Evolutionary conservation across 2,888 invertebrate species (phyloP).

Genomic region (Dexiosoma caninum): DNA sequence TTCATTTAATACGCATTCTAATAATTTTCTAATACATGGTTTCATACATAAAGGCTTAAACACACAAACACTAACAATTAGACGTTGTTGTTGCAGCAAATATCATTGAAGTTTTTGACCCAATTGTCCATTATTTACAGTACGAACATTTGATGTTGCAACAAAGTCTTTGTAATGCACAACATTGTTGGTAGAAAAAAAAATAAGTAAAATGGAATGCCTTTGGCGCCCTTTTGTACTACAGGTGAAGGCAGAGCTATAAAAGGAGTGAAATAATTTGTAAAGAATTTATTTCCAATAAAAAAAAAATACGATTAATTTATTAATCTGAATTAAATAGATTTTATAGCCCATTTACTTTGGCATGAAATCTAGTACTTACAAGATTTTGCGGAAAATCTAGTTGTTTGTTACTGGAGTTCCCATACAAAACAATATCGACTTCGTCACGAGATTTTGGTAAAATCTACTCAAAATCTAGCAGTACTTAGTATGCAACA

Average conservation of each 20-base stretch:
- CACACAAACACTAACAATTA: conserved; percentile 12
- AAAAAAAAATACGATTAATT: too few relatives aligned
- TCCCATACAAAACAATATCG: too few relatives aligned
- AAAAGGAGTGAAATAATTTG: not conserved
- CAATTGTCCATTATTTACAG: conserved; percentile 51
- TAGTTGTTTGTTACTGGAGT: too few relatives aligned
- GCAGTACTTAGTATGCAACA: too few relatives aligned
- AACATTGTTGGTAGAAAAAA: not conserved
- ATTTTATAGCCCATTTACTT: too few relatives aligned
- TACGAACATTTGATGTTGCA: not conserved
- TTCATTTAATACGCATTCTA: conserved; percentile 40
- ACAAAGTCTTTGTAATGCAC: not conserved
- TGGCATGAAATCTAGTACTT: too few relatives aligned
- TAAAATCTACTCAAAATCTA: too few relatives aligned
- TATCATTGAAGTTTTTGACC: conserved; percentile 58
- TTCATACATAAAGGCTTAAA: not conserved
- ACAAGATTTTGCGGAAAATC: too few relatives aligned
- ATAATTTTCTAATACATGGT: not conserved
- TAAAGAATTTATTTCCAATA: too few relatives aligned
- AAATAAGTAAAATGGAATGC: conserved; percentile 31
- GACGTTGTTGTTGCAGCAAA: conserved; percentile 16
- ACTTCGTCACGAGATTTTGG: too few relatives aligned
- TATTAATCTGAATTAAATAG: too few relatives aligned
- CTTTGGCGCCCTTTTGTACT: conserved; percentile 54
- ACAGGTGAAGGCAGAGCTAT: not conserved